Conservation (phyloP, 2,797 vertebrate genomes). For the Micrastur ruficollis region DNA sequence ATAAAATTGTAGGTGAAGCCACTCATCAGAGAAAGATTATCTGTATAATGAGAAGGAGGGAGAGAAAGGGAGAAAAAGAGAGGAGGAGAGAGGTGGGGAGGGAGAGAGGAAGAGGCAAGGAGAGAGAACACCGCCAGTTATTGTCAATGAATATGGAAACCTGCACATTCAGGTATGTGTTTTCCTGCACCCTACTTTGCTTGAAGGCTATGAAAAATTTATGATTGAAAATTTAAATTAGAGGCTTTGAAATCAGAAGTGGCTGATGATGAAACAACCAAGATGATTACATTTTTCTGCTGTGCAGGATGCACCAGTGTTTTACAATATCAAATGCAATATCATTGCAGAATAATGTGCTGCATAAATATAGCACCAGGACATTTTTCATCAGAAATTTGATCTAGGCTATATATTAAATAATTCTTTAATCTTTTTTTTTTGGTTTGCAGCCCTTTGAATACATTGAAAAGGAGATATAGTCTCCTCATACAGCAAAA, state of each 20-base stretch:
- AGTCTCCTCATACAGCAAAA: not conserved
- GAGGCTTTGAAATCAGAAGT: not conserved
- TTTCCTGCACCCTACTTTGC: not conserved
- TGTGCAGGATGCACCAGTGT: not conserved
- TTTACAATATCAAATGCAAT: not conserved
- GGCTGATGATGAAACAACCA: not conserved
- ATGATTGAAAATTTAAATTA: not conserved
- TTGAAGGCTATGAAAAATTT: not conserved
- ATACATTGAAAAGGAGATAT: not conserved
- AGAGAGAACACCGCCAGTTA: not conserved
- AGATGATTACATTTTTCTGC: not conserved
- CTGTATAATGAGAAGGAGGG: not conserved
- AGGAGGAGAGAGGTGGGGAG: not conserved
- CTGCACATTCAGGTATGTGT: not conserved
- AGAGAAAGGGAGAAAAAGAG: not conserved
- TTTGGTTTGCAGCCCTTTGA: not conserved
- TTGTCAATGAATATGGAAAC: not conserved
- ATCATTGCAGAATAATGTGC: not conserved
- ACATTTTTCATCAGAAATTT: not conserved
- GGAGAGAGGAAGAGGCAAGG: not conserved
- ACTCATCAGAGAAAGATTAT: not conserved
- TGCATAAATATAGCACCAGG: not conserved
- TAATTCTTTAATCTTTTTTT: not conserved
- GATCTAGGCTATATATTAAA: not conserved
- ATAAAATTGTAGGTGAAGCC: not conserved